These are phyloP conservation scores for Neoascia interrupta DNA, from an alignment of 2,888 invertebrate genomes.

Conservation along the genomic window DNA sequence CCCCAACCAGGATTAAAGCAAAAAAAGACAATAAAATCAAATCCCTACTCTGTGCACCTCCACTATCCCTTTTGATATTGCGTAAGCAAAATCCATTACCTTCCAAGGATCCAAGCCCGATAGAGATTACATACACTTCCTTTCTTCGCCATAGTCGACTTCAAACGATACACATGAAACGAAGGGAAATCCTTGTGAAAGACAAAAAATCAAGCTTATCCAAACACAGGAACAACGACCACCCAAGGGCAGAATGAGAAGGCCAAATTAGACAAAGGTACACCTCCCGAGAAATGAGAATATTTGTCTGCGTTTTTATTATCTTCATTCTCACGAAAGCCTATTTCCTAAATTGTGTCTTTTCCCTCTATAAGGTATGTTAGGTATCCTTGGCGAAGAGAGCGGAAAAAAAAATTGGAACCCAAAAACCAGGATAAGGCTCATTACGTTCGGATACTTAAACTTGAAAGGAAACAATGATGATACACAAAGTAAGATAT, in stretches of 20 bases:
- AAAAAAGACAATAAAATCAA: constrained; percentile 46
- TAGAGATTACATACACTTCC: constrained; percentile 4
- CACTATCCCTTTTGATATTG: not conserved
- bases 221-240: constrained; percentile 2
- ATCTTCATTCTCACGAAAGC: constrained; percentile 28
- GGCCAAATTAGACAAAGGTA: constrained; percentile 23
- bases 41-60: not conserved
- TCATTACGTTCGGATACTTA: constrained; percentile 57
- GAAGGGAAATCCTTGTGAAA: constrained; percentile 24
- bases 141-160: constrained; percentile 5
- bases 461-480: constrained; percentile 45
- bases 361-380: too few relatives aligned
- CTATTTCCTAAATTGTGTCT: constrained; percentile 38
- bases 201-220: too few relatives aligned
- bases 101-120: constrained; percentile 8
- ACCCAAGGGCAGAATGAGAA: constrained; percentile 6
- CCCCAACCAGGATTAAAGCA: constrained; percentile 8
- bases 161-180: constrained; percentile 34
- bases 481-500: constrained; percentile 20
- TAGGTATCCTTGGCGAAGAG: not conserved
- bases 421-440: constrained; percentile 53
- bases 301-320: constrained; percentile 39
- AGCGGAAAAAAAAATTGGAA: not conserved
- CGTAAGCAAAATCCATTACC: constrained; percentile 16
- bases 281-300: not conserved